Evolutionary conservation across 2,888 invertebrate species (phyloP), one percentile per base, ranked within the genome.

Genomic region (Patella ulyssiponensis): DNA sequence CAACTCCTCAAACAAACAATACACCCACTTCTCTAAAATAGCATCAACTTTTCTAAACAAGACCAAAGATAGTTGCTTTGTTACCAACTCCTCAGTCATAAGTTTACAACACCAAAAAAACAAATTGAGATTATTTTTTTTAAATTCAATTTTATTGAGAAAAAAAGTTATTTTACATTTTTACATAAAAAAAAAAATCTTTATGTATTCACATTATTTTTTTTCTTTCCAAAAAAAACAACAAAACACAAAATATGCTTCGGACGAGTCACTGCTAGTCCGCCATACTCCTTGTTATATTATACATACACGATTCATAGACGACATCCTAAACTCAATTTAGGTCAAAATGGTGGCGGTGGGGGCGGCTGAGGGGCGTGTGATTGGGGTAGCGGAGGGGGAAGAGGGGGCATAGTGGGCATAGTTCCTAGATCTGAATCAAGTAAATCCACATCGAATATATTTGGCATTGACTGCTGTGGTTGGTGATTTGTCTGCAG

Each of bases 321-420:
- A 58, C 15, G 12, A 20, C 33, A 56, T 53, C 76, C 56, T 58
- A 53, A 71, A 74, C 75, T 71, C 53, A 52, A 51, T 70, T 54
- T 27, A 27, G 71, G 77, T 27, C 51, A 27, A 14, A 78, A 73
- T 23, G 82, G 81, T 51, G 82, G 82, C 5, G 82, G 83, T 15
- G 83, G 83, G 58, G 85, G 84, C 11, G 85, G 85, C 3, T 81
- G 81, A 12, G 82, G 80, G 14, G 77, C 75, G 9, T 75, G 73
- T n/a, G 77, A 74, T 52, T 80, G 83, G 11, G 79, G 77, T 12
- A 81, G 79, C 9, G 83, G 84, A 15, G 85, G 85, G 15, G 81
- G 79, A 12, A 79, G 75, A 12, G 82, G 81, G 23, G 82, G 82
- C 17, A 78, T 78, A 2, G 81, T 82, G 7, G 83, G 78, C 11